Conservation (phyloP, 2,888 invertebrate species). For the Anthoptus insignis region DNA sequence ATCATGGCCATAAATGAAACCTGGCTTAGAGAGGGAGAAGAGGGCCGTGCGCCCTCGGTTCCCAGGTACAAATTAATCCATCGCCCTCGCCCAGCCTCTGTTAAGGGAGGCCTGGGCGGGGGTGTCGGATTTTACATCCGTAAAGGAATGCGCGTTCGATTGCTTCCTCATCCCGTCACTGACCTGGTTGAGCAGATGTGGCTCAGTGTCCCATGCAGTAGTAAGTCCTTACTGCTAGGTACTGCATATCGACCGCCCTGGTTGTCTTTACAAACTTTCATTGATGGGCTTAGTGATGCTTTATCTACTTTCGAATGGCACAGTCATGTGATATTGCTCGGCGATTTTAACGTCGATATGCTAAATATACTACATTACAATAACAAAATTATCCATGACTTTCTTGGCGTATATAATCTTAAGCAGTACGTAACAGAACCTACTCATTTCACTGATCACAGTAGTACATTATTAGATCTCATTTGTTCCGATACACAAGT, state of each 20-base stretch:
- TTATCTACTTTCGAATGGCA: too few relatives aligned
- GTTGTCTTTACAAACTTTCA: constrained; percentile 9
- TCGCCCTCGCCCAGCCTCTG: constrained; percentile 26
- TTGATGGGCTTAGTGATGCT: too few relatives aligned
- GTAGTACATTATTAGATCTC: neutral
- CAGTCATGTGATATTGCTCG: too few relatives aligned
- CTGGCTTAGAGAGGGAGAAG: constrained; percentile 44
- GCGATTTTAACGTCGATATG: neutral
- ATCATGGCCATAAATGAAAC: constrained; percentile 49
- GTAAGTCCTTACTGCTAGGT: constrained; percentile 24
- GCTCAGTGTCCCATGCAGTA: constrained; percentile 19
- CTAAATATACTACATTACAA: neutral
- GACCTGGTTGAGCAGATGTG: neutral
- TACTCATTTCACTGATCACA: neutral
- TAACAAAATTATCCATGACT: neutral
- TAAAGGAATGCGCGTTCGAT: constrained; percentile 32
- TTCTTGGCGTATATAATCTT: neutral
- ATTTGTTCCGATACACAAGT: neutral
- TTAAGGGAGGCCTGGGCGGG: constrained; percentile 23
- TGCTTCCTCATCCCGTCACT: constrained; percentile 13
- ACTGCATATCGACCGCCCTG: constrained; percentile 39
- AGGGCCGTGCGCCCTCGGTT: constrained; percentile 40
- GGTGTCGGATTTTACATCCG: constrained; percentile 26
- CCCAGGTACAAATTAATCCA: constrained; percentile 42
- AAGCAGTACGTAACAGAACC: neutral